Evolutionary conservation across 2,888 invertebrate species (phyloP).

Genomic region (Perithous albicinctus): DNA sequence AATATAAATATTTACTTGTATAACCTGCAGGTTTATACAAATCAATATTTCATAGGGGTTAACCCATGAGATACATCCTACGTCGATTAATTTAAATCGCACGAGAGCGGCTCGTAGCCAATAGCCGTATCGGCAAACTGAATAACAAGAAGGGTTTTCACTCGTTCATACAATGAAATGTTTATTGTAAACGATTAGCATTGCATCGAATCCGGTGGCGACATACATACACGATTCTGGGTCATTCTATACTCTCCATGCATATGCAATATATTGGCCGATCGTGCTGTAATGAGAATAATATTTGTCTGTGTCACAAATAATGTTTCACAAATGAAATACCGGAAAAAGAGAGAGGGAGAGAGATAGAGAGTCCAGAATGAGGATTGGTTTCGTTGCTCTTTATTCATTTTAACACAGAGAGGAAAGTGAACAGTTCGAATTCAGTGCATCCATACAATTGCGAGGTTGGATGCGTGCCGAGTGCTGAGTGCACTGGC

Average conservation of each 20-base stretch:
- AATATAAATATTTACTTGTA: too few species aligned
- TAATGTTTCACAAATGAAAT: slow-evolving; percentile 28
- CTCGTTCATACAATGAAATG: slow-evolving; percentile 20
- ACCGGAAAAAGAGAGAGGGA: slow-evolving; percentile 5
- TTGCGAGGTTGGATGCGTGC: slow-evolving; percentile 14
- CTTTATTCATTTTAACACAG: slow-evolving; percentile 28
- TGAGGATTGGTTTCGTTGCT: slow-evolving; percentile 8
- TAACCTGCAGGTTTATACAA: too few species aligned
- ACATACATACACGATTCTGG: not conserved
- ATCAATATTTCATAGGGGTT: too few species aligned
- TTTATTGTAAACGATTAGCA: slow-evolving; percentile 26
- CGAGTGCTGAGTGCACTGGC: slow-evolving; percentile 32
- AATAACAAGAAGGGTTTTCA: not conserved
- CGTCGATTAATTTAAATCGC: too few species aligned
- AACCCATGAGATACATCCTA: too few species aligned
- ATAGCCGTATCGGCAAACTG: not conserved
- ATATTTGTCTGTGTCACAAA: slow-evolving; percentile 25
- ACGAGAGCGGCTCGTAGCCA: not conserved
- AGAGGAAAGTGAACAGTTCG: not conserved
- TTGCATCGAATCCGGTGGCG: not conserved
- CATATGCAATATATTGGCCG: not conserved
- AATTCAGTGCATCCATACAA: slow-evolving; percentile 22
- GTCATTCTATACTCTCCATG: not conserved
- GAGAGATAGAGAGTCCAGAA: not conserved
- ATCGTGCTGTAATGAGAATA: slow-evolving; percentile 9